Evolutionary conservation across 2,797 vertebrate genomes (phyloP).

Genomic region (Sebastes glaucus): DNA sequence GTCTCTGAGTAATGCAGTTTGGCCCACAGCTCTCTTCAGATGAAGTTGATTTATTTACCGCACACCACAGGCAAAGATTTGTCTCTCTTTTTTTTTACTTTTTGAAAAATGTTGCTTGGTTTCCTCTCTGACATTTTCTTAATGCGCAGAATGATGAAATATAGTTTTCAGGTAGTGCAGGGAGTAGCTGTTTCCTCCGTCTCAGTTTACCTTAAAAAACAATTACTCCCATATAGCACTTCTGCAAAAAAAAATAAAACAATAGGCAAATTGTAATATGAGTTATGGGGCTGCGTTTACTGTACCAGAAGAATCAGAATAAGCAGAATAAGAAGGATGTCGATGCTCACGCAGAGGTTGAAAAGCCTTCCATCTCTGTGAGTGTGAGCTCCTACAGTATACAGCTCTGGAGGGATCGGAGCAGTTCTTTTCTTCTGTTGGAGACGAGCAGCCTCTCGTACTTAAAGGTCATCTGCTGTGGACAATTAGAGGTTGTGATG

Average conservation of each 20-base stretch:
- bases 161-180: conserved; percentile 42
- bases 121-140: conserved; percentile 56
- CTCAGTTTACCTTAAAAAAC: conserved; percentile 29
- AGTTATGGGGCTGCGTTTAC: conserved; percentile 24
- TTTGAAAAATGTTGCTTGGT: conserved; percentile 37
- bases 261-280: conserved; percentile 28
- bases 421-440: conserved; percentile 24
- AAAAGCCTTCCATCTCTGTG: conserved; percentile 1
- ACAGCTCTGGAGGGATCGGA: background rate
- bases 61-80: conserved; percentile 41
- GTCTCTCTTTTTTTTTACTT: background rate
- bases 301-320: conserved; percentile 21
- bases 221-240: background rate
- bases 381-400: conserved; percentile 1
- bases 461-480: conserved; percentile 67
- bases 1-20: conserved; percentile 61
- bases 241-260: background rate
- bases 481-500: conserved; percentile 60
- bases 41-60: conserved; percentile 63
- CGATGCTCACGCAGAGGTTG: background rate
- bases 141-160: conserved; percentile 55
- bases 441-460: conserved; percentile 29
- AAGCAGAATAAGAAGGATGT: background rate
- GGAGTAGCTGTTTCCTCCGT: background rate
- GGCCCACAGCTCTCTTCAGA: conserved; percentile 49